Evolutionary conservation across 2,797 vertebrate species (phyloP).

Genomic region (Sebastes goodei): DNA sequence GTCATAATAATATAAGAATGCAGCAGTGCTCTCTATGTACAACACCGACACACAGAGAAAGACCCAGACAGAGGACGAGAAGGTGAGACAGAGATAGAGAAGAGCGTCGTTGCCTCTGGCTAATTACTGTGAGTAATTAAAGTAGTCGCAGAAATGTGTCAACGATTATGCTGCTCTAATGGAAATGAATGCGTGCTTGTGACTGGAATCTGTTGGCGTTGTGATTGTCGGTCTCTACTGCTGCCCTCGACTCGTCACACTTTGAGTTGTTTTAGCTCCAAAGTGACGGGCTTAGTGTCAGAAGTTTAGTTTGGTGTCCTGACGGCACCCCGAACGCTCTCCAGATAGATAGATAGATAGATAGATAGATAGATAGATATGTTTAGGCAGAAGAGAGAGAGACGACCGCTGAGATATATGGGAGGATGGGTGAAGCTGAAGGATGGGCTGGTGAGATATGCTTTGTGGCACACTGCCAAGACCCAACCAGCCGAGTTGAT

Average conservation of each 20-base stretch:
- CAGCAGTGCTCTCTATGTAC: background rate
- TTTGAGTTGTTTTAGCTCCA: background rate
- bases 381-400: background rate
- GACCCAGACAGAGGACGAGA: constrained; percentile 31
- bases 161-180: constrained; percentile 38
- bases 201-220: background rate
- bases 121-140: constrained; percentile 85
- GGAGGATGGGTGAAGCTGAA: background rate
- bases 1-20: background rate
- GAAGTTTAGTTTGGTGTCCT: background rate
- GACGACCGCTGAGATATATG: background rate
- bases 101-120: constrained; percentile 52
- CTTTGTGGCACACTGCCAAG: constrained; percentile 2
- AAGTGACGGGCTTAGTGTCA: background rate
- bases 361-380: background rate
- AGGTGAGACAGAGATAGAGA: constrained; percentile 20
- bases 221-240: background rate
- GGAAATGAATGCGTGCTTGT: constrained; percentile 17
- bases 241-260: background rate
- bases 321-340: background rate
- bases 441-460: background rate
- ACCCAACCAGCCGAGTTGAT: constrained; percentile 4
- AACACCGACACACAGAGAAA: constrained; percentile 24
- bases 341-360: no score
- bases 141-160: constrained; percentile 61